These are phyloP conservation scores for Laterallus jamaicensis DNA, from an alignment of 2,113 vertebrate genomes.

Conservation along the genomic window DNA sequence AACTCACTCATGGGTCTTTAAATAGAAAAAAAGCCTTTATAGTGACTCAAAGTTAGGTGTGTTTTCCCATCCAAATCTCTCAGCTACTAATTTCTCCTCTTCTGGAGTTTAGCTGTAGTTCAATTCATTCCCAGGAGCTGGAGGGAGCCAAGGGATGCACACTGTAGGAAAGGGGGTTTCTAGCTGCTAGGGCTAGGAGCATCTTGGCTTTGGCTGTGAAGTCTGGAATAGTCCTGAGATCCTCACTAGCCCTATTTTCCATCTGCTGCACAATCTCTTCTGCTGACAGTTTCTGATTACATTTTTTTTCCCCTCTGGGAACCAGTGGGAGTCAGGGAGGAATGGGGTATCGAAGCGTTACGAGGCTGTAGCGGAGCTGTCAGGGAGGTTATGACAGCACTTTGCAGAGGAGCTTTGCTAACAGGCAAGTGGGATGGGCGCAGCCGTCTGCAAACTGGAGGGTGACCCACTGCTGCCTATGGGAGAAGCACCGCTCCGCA, in stretches of 20 bases:
- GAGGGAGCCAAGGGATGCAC: neutral
- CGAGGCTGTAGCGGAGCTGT: neutral
- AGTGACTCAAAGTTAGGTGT: neutral
- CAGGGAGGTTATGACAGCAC: neutral
- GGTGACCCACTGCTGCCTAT: neutral
- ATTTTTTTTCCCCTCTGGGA: neutral
- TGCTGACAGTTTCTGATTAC: neutral
- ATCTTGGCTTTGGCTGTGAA: neutral
- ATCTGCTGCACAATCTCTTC: neutral
- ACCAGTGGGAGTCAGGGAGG: neutral
- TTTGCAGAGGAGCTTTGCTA: neutral
- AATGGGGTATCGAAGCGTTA: neutral
- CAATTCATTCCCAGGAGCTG: neutral
- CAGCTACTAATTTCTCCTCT: neutral
- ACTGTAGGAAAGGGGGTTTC: neutral
- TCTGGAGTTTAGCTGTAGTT: neutral
- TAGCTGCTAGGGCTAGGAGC: neutral
- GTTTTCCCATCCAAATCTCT: neutral
- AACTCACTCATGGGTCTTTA: neutral
- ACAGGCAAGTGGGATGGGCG: neutral
- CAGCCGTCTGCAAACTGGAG: neutral
- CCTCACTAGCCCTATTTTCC: neutral
- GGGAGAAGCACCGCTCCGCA: neutral
- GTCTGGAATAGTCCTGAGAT: neutral
- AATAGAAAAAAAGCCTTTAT: neutral